Evolutionary conservation across 1,140 invertebrate species (phyloP).

Genomic region (Aricia agestis): DNA sequence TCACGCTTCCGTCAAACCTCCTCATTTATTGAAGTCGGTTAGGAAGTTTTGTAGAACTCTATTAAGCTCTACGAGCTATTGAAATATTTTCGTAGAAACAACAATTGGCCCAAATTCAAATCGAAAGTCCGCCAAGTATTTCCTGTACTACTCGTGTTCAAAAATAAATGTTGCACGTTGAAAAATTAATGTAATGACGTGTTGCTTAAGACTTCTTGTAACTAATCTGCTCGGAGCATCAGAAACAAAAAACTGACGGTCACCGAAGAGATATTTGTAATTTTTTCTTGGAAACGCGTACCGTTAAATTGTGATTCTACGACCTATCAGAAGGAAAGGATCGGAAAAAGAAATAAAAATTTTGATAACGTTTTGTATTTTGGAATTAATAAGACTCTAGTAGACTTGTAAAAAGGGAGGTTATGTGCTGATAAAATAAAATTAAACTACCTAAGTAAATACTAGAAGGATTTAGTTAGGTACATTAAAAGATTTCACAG

Average conservation of each 20-base stretch:
- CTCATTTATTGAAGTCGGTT: too few species aligned
- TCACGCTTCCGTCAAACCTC: too few species aligned
- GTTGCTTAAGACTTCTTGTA: constrained; percentile 32
- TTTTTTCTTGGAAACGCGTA: constrained; percentile 40
- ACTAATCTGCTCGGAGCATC: constrained; percentile 37
- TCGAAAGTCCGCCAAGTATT: background rate
- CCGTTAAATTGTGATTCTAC: constrained; percentile 38
- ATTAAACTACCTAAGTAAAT: too few species aligned
- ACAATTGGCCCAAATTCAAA: background rate
- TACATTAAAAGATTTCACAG: too few species aligned
- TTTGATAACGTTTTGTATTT: background rate
- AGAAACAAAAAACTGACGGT: constrained; percentile 37
- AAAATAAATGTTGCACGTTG: constrained; percentile 3
- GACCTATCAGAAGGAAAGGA: background rate
- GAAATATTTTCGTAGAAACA: background rate
- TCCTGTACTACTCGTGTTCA: background rate
- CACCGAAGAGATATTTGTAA: constrained; percentile 35
- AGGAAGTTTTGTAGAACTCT: too few species aligned
- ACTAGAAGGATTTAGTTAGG: too few species aligned
- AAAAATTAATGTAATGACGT: constrained; percentile 21
- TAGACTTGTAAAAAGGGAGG: too few species aligned
- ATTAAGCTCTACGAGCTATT: too few species aligned
- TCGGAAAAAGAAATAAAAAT: background rate
- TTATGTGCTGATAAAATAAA: too few species aligned
- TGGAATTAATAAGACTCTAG: too few species aligned